A percentile compares a stretch with the other conserved stretches of the same genome.
Evolutionary conservation across 1,140 invertebrate genomes (phyloP).

Genomic region (Drosophila athabasca): DNA sequence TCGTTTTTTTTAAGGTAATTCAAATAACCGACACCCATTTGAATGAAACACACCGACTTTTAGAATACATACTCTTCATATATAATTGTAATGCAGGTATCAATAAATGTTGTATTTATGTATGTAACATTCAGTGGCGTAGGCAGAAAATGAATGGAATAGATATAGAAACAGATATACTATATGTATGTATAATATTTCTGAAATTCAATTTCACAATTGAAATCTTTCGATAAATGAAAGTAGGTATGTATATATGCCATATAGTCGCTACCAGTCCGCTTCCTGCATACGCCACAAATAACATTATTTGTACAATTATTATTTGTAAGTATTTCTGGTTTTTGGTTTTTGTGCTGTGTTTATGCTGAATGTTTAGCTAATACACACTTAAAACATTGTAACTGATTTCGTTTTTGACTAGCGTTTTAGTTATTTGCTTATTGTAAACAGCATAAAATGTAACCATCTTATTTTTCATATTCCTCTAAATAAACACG

Average conservation of each 20-base stretch:
- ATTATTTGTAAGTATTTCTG: no score
- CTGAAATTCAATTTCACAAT: background rate
- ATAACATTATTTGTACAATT: slow-evolving; percentile 40
- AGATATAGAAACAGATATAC: background rate
- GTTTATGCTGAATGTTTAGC: slow-evolving; percentile 24
- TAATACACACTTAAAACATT: slow-evolving; percentile 32
- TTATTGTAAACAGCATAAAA: slow-evolving; percentile 73
- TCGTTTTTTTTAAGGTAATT: no score
- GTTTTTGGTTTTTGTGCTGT: slow-evolving; percentile 13
- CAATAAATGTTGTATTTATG: slow-evolving; percentile 30
- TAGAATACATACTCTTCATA: slow-evolving; percentile 33
- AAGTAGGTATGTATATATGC: background rate
- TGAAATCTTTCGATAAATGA: slow-evolving; percentile 4
- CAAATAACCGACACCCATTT: no score
- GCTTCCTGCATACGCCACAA: slow-evolving; percentile 13
- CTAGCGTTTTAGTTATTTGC: slow-evolving; percentile 66
- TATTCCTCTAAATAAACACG: slow-evolving; percentile 51
- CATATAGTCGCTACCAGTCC: background rate
- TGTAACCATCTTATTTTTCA: slow-evolving; percentile 59
- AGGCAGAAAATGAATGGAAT: slow-evolving; percentile 7
- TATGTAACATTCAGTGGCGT: slow-evolving; percentile 33
- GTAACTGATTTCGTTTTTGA: slow-evolving; percentile 46
- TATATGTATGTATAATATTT: background rate
- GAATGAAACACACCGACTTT: slow-evolving; percentile 11
- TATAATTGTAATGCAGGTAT: slow-evolving; percentile 39